Base-by-base conservation (phyloP, 1,140 invertebrate species). In the Sipha flava region DNA sequence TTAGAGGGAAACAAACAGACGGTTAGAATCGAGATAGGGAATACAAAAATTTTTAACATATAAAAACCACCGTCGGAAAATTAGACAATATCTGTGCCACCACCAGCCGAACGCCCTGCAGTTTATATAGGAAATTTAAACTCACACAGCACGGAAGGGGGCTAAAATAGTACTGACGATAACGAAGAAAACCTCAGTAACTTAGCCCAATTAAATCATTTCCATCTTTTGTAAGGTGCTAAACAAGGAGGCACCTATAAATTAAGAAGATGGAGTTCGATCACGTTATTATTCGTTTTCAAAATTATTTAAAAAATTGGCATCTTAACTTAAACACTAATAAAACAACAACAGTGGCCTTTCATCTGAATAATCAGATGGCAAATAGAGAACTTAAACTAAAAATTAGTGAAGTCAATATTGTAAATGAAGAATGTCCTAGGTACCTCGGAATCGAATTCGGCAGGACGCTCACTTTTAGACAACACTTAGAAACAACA, bases 11-110 rank as follows among this genome's bases (percentile, higher is more conserved):
- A 62, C 57, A 31, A 62, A 62, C 26, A 62, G 31, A 31, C 57
- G 57, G 57, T 62, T 62, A 26, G 57, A 62, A 62, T 62, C 57
- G n/a, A n/a, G n/a, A n/a, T n/a, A n/a, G n/a, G n/a, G n/a, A n/a
- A n/a, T n/a, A n/a, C n/a, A n/a, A n/a, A n/a, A n/a, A n/a, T 59
- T 14, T 59, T 59, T 59, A 5, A 59, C 57, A 29, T 59, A 59
- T 31, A 59, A 3, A 59, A 59, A 59, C 57, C 23, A 29, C 57
- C 26, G 23, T 59, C 23, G 57, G 57, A 59, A 59, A 62, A 62
- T 37, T 62, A 31, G 29, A 62, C 59, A 10, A 62, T 12, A 37
- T 62, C 1, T 34, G 59, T 62, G 29, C 59, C 34, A 62, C 59
- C 23, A 62, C 59, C 2, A 62, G 59, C 14, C 1, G 14, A 62